phyloP scores from a whole-genome alignment of 37 sponge, comb jelly and placozoan species.

The Diacarnus erythraeanus region DNA sequence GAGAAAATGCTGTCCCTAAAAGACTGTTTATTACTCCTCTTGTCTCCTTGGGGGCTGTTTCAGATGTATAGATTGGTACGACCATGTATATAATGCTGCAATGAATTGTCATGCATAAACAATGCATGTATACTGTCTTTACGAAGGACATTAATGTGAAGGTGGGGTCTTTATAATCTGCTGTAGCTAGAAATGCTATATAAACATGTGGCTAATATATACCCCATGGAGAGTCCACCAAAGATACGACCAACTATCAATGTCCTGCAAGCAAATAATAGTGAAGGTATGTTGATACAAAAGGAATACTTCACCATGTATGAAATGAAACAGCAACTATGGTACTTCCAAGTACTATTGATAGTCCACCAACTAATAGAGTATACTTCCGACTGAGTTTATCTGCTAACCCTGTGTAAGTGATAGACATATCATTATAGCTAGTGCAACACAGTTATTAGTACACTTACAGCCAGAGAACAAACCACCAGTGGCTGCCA shows the following conservation, averaged over 20 bases:
- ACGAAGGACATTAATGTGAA: no score
- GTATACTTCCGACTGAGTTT: background rate
- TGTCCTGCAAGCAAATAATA: no score
- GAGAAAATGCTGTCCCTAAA: background rate
- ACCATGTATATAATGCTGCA: no score
- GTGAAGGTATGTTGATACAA: no score
- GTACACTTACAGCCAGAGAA: background rate
- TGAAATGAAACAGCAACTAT: background rate
- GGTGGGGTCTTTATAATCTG: background rate
- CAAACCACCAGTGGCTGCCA: background rate
- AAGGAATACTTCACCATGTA: background rate
- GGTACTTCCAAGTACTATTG: background rate
- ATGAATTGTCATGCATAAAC: no score
- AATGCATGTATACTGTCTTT: no score
- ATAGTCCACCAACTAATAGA: background rate
- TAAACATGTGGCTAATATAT: no score
- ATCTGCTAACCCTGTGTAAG: background rate
- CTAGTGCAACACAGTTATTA: background rate
- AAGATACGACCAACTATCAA: no score
- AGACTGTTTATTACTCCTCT: background rate
- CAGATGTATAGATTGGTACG: constrained; percentile 4
- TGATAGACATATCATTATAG: background rate
- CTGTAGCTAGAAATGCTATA: no score
- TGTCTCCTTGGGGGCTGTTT: constrained; percentile 2
- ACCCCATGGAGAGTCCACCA: no score